Conservation (phyloP, 2,797 vertebrate genomes). For the Peromyscus melanophrys region DNA sequence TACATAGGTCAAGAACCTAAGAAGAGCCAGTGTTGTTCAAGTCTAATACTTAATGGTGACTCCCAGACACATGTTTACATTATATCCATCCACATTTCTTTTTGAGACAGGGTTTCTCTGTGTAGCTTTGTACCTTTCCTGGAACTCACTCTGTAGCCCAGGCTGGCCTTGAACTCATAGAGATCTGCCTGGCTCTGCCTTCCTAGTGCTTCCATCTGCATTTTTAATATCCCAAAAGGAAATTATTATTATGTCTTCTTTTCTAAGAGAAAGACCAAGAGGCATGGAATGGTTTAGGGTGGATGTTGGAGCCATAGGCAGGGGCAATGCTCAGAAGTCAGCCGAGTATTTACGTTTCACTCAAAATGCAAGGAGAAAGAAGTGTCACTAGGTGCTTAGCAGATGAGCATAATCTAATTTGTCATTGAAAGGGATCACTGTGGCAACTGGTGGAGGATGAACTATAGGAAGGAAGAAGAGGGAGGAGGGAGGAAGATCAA, state of each 20-base stretch:
- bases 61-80: background rate
- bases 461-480: background rate
- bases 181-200: too few relatives aligned
- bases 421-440: background rate
- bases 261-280: background rate
- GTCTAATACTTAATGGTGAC: background rate
- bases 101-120: background rate
- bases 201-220: too few relatives aligned
- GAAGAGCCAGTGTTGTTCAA: background rate
- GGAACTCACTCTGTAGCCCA: too few relatives aligned
- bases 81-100: background rate
- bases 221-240: background rate
- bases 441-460: background rate
- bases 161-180: too few relatives aligned
- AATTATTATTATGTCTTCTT: background rate
- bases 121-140: too few relatives aligned
- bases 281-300: background rate
- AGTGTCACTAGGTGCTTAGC: background rate
- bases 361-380: constrained; percentile 9
- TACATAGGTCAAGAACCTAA: background rate
- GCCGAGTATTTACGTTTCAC: background rate
- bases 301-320: background rate
- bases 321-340: background rate
- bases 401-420: background rate
- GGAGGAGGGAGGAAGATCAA: background rate